Evolutionary conservation across 1,140 invertebrate genomes (phyloP), one percentile per base, ranked within the genome.

Genomic region (Mactra quadrangularis): DNA sequence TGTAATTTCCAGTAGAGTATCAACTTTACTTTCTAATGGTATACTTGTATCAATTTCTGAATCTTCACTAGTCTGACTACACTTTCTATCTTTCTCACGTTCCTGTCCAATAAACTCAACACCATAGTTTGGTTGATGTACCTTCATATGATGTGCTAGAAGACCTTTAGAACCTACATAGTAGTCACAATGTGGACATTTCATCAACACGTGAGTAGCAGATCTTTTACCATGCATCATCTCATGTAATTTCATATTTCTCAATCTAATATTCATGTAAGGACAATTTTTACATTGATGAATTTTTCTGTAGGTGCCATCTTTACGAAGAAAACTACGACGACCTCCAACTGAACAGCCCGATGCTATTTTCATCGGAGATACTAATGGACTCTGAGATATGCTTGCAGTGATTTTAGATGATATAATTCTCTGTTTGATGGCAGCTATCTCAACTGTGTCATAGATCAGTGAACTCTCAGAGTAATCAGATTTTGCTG

Each of bases 251-350:
- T 95, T 94, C 38, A 97, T 96, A 90, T 97, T 97, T 41, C 95
- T 95, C 7, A 87, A 81, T 27, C 91, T 85, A 29, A 92, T 96
- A 89, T 97, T 97, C 0, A 97, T 95, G 90, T 97, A 96, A 0
- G 97, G 97, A 91, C 97, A 97, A 88, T 95, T 96, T 38, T 96
- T 94, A 89, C 97, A 98, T 89, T 97, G 97, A 86, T 96, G 96
- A 95, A 98, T 96, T 92, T 97, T 97, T 13, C 95, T 94, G 77
- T 97, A 95, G 15, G 95, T 95, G 25, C 95, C 95, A 84, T 90
- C 90, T 74, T 88, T 91, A 19, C 88, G 45, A 4, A 90, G 71
- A 68, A 88, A 90, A 17, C 90, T 89, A 27, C 88, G 85, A 35
- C 78, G 83, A 52, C 86, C 86, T 25, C 89, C 89, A 57, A 89